Evolutionary conservation across 2,797 vertebrate genomes (phyloP).

Genomic region (Hirundo rustica): DNA sequence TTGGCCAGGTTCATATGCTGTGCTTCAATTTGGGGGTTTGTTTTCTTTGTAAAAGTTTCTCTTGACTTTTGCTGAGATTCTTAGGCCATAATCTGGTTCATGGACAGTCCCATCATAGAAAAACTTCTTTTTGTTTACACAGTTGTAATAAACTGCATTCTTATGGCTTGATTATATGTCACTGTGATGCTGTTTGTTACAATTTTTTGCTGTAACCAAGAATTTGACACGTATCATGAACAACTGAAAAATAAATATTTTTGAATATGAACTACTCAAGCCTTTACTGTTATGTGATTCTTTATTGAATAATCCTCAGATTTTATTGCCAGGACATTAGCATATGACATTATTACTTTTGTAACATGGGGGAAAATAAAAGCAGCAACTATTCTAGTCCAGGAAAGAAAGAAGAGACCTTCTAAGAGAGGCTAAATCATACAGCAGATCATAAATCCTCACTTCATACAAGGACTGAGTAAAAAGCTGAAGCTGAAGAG

Average conservation of each 20-base stretch:
- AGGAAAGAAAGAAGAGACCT: neutral
- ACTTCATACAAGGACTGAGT: neutral
- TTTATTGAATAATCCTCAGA: neutral
- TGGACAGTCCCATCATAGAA: neutral
- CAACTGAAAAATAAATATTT: conserved; percentile 59
- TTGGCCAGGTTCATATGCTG: neutral
- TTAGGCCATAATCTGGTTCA: neutral
- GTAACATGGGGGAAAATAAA: neutral
- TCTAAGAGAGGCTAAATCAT: neutral
- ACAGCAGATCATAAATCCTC: neutral
- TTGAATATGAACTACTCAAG: conserved; percentile 7
- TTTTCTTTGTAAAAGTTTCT: neutral
- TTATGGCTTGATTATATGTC: neutral
- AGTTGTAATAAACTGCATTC: conserved; percentile 29
- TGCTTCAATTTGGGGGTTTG: neutral
- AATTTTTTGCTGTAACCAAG: neutral
- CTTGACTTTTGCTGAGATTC: neutral
- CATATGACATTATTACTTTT: neutral
- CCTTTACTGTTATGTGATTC: neutral
- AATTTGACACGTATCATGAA: neutral
- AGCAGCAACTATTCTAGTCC: neutral
- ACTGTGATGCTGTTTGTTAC: neutral
- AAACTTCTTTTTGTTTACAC: conserved; percentile 43
- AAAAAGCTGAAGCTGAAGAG: neutral
- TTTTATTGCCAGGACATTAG: neutral